Evolutionary conservation across 2,113 vertebrate genomes (phyloP).

Genomic region (Rhynchopsitta pachyrhyncha): DNA sequence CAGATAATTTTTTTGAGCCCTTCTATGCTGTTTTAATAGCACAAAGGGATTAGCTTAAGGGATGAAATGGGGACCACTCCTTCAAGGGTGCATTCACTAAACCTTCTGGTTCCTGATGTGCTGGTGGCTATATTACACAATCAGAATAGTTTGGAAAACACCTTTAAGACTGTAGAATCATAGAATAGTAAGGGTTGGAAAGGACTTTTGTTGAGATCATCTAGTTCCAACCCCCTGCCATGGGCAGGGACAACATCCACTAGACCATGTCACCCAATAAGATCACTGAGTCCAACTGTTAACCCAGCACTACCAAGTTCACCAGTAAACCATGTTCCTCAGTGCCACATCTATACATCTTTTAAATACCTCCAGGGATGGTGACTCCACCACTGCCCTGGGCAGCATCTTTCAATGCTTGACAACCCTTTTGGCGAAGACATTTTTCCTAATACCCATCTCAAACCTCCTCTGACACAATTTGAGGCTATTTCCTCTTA

Average conservation of each 20-base stretch:
- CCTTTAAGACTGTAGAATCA: background rate
- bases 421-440: background rate
- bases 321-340: background rate
- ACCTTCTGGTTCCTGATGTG: rapidly evolving
- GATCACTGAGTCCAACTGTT: background rate
- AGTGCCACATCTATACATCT: background rate
- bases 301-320: background rate
- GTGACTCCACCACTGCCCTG: background rate
- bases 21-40: background rate
- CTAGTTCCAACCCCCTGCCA: background rate
- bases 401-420: background rate
- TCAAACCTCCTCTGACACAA: background rate
- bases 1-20: background rate
- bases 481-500: background rate
- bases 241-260: background rate
- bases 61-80: background rate
- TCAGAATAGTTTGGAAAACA: background rate
- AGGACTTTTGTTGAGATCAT: background rate
- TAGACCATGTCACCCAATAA: background rate
- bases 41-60: background rate
- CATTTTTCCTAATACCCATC: background rate
- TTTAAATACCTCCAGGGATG: background rate
- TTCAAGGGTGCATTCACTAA: background rate
- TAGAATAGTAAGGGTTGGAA: background rate
- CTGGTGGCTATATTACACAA: background rate